These are phyloP conservation scores for Petrosia ficiformis DNA, from an alignment of 37 sponge, comb jelly and placozoan genomes.

Conservation along the genomic window DNA sequence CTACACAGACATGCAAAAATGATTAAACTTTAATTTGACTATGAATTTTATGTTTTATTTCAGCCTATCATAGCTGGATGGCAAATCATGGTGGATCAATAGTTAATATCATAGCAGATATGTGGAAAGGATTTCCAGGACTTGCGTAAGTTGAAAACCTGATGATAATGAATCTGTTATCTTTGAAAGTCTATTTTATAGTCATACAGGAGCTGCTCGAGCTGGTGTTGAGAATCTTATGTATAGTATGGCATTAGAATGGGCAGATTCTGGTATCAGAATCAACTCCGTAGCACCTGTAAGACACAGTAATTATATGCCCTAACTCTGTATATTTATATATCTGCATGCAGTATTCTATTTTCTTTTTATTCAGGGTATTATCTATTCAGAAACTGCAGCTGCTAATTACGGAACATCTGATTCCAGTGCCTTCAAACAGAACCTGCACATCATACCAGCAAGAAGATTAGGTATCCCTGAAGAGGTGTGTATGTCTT, in stretches of 20 bases:
- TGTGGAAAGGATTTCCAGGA: slow-evolving; percentile 79
- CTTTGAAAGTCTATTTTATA: neutral
- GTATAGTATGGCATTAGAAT: slow-evolving; percentile 88
- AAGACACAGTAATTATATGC: slow-evolving; percentile 21
- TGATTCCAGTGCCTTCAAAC: slow-evolving; percentile 32
- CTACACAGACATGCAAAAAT: too few relatives aligned
- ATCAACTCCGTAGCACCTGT: slow-evolving; percentile 80
- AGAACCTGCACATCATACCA: slow-evolving; percentile 51
- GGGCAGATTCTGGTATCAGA: slow-evolving; percentile 75
- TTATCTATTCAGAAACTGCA: slow-evolving; percentile 59
- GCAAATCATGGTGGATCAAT: slow-evolving; percentile 88
- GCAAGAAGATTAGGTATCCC: slow-evolving; percentile 80
- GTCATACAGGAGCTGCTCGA: slow-evolving; percentile 90
- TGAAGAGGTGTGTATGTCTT: slow-evolving; percentile 82
- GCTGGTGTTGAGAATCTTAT: slow-evolving; percentile 91
- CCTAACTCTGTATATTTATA: too few relatives aligned
- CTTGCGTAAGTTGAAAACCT: slow-evolving; percentile 50
- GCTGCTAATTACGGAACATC: slow-evolving; percentile 46
- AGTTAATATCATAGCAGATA: slow-evolving; percentile 91
- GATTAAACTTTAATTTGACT: too few relatives aligned
- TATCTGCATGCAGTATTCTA: too few relatives aligned
- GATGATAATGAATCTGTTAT: neutral
- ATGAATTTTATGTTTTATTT: too few relatives aligned
- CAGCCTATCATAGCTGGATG: slow-evolving; percentile 85
- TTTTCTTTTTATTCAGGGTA: too few relatives aligned